Evolutionary conservation across 2,113 vertebrate genomes (phyloP), one percentile per base, ranked within the genome.

Genomic region (Gorsachius goisagi): DNA sequence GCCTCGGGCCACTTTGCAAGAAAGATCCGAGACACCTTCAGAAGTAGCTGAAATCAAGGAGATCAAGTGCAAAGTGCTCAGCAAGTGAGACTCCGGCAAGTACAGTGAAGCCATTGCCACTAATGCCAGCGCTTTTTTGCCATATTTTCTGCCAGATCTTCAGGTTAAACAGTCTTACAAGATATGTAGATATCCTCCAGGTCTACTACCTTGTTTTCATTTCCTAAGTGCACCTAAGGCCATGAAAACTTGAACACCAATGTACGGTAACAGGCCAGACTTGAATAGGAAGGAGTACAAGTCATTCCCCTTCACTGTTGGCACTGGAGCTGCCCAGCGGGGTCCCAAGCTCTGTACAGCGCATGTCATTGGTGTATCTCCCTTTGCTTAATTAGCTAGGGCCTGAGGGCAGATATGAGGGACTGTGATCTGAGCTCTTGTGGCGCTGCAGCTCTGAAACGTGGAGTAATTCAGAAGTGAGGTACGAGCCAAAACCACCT

Each of bases 11-110:
- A 60, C 52, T 74, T 80, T 39, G 68, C 60, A 77, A 85, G 62
- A 49, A 92, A 64, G 88, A 77, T 32, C 53, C 24, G 74, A 72
- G 90, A 92, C 88, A 95, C 88, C 72, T 94, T 83, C 68, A 92
- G 82, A 88, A 88, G 63, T 19, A 67, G 56, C 62, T 76, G 89
- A 95, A 85, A 94, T 85, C 84, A 63, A 23, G 26, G 72, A 90
- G 53, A 85, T 78, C 53, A 66, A 77, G 85, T 69, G 67, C 12
- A 10, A 96, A 94, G 58, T 83, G 68, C 63, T 69, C 71, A 76
- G 59, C 14, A 63, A 62, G 35, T 4, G 45, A 55, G 69, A 58
- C 58, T 88, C 67, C 75, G 67, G 3, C 14, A 64, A 83, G 23
- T 22, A 63, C 17, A 3, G 23, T 60, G n/a, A 60, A 26, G n/a